Percentiles rank a stretch among this genome's conserved stretches.
Conservation (phyloP, 2,888 invertebrate genomes). For the Molanna angustata region DNA sequence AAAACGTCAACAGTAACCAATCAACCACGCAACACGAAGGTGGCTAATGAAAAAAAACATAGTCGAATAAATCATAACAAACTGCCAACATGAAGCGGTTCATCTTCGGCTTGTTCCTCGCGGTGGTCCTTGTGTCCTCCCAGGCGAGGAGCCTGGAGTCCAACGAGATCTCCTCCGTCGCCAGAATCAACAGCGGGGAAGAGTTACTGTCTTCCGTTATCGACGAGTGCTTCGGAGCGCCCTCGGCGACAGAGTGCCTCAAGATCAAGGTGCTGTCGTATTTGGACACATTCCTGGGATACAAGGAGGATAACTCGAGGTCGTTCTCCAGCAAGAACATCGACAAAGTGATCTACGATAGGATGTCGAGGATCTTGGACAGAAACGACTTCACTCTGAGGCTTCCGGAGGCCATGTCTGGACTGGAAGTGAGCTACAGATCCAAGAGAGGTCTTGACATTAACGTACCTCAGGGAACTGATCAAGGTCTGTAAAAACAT, state of each 20-base stretch:
- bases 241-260: slow-evolving; percentile 67
- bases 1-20: too few species aligned
- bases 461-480: slow-evolving; percentile 51
- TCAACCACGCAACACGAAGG: too few species aligned
- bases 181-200: slow-evolving; percentile 62
- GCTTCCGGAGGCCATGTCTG: slow-evolving; percentile 69
- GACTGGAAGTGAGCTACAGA: slow-evolving; percentile 64
- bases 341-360: slow-evolving; percentile 72
- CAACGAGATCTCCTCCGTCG: slow-evolving; percentile 48
- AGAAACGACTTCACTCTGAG: slow-evolving; percentile 72
- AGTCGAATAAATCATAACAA: too few species aligned
- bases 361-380: slow-evolving; percentile 67
- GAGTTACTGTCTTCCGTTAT: slow-evolving; percentile 68
- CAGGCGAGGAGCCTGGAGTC: slow-evolving; percentile 44
- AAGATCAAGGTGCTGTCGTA: slow-evolving; percentile 75
- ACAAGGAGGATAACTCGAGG: slow-evolving; percentile 59
- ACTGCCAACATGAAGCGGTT: slow-evolving; percentile 43
- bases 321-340: slow-evolving; percentile 61
- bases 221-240: slow-evolving; percentile 67
- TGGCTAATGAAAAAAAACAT: slow-evolving; percentile 41
- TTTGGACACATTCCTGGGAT: slow-evolving; percentile 68
- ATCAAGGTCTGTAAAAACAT: slow-evolving; percentile 10
- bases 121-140: slow-evolving; percentile 51
- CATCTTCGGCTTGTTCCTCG: slow-evolving; percentile 53
- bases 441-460: slow-evolving; percentile 65